Evolutionary conservation across 2,888 invertebrate genomes (phyloP).

Genomic region (Ectropis crepuscularia): DNA sequence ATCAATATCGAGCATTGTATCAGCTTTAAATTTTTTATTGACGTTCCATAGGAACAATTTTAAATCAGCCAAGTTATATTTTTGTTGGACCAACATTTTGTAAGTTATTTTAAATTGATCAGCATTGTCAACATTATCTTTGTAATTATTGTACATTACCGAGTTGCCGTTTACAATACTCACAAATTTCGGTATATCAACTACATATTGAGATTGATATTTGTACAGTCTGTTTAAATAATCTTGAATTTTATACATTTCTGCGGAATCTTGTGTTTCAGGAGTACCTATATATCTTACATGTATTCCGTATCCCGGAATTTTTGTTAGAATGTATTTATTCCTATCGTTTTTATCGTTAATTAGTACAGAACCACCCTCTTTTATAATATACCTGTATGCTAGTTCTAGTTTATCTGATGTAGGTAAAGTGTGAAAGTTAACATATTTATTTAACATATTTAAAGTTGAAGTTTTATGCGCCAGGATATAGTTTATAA

Average conservation of each 20-base stretch:
- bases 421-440: too few species aligned
- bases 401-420: neutral
- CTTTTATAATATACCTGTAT: neutral
- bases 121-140: neutral
- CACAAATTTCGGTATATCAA: too few species aligned
- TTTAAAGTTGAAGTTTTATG: neutral
- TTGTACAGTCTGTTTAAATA: too few species aligned
- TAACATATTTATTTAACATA: neutral
- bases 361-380: too few species aligned
- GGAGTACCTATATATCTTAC: too few species aligned
- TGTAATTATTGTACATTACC: neutral
- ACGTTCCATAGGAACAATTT: neutral
- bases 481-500: neutral
- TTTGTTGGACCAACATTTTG: slow-evolving; percentile 2
- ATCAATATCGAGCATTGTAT: neutral
- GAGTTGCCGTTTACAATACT: too few species aligned
- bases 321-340: too few species aligned
- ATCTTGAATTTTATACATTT: too few species aligned
- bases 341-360: too few species aligned
- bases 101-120: neutral
- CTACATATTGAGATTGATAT: too few species aligned
- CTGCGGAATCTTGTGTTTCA: too few species aligned
- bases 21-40: neutral
- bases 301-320: too few species aligned
- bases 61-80: neutral